Evolutionary conservation across 2,888 invertebrate species (phyloP).

Genomic region (Trilocha varians): DNA sequence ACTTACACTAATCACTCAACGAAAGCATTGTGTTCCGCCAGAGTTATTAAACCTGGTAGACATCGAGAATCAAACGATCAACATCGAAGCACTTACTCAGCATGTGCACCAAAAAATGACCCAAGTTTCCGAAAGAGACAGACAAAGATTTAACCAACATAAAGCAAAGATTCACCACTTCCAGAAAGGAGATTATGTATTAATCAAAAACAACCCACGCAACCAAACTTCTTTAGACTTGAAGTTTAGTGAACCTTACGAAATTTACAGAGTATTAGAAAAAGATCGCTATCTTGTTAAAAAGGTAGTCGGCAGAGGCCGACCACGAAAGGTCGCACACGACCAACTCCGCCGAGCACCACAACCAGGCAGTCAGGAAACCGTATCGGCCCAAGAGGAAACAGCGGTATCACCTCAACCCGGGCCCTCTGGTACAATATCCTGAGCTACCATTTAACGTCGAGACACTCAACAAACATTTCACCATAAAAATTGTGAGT

Average conservation of each 20-base stretch:
- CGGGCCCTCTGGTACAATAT: no score
- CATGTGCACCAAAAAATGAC: conserved; percentile 8
- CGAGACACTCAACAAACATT: no score
- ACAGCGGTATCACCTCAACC: not conserved
- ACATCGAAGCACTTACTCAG: conserved; percentile 1
- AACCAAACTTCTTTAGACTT: conserved; percentile 5
- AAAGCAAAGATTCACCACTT: no score
- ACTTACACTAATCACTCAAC: no score
- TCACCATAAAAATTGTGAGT: no score
- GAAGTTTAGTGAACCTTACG: conserved; percentile 9
- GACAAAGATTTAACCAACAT: conserved; percentile 1
- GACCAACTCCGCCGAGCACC: conserved; percentile 10
- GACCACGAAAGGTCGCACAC: conserved; percentile 17
- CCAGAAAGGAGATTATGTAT: not conserved
- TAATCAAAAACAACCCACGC: conserved; percentile 11
- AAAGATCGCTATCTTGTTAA: conserved; percentile 13
- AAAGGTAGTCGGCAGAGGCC: conserved; percentile 10
- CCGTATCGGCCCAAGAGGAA: not conserved
- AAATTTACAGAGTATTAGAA: conserved; percentile 11
- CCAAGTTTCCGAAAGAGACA: not conserved
- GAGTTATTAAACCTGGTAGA: conserved; percentile 6
- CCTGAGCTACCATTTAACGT: no score
- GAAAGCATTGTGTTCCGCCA: conserved; percentile 1
- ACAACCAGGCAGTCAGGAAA: no score
- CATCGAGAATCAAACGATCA: conserved; percentile 1